A percentile compares a stretch with the other conserved stretches of the same genome.
Evolutionary conservation across 1,140 invertebrate species (phyloP).

Genomic region (Berghia stephanieae): DNA sequence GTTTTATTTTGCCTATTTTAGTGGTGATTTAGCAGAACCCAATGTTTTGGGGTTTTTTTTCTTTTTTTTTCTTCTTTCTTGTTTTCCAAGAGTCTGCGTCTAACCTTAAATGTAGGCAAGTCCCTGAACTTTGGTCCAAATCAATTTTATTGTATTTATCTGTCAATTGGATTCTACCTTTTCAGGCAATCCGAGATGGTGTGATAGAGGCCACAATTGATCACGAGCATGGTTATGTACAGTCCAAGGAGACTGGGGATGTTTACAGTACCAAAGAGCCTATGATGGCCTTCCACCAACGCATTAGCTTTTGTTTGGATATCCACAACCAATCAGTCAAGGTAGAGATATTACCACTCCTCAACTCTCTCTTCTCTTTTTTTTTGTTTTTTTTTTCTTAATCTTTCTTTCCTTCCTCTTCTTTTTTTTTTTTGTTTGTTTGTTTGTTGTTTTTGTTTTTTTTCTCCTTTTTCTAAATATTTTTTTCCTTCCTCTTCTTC

Average conservation of each 20-base stretch:
- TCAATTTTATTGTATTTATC: too few relatives aligned
- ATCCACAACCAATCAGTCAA: slow-evolving; percentile 92
- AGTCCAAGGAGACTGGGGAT: slow-evolving; percentile 95
- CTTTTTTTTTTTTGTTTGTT: background rate
- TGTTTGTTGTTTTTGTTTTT: background rate
- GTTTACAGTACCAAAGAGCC: slow-evolving; percentile 98
- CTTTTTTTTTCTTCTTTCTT: too few relatives aligned
- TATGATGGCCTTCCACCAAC: slow-evolving; percentile 94
- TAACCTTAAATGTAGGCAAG: too few relatives aligned
- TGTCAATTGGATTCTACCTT: too few relatives aligned
- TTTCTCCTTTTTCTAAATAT: background rate
- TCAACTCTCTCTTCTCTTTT: background rate
- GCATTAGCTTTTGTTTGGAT: slow-evolving; percentile 97
- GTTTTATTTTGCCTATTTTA: too few relatives aligned
- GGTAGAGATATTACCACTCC: too few relatives aligned
- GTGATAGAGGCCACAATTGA: slow-evolving; percentile 98
- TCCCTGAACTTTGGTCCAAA: too few relatives aligned
- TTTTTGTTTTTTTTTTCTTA: background rate
- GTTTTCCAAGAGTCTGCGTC: too few relatives aligned
- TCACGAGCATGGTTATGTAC: slow-evolving; percentile 94
- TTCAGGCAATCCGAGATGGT: slow-evolving; percentile 93
- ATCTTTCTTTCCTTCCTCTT: background rate
- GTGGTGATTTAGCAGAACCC: too few relatives aligned
- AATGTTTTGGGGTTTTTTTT: too few relatives aligned
- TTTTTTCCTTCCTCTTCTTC: background rate